phyloP scores from a whole-genome alignment of 2,888 invertebrate genomes.

The Liodrosophila aerea region DNA sequence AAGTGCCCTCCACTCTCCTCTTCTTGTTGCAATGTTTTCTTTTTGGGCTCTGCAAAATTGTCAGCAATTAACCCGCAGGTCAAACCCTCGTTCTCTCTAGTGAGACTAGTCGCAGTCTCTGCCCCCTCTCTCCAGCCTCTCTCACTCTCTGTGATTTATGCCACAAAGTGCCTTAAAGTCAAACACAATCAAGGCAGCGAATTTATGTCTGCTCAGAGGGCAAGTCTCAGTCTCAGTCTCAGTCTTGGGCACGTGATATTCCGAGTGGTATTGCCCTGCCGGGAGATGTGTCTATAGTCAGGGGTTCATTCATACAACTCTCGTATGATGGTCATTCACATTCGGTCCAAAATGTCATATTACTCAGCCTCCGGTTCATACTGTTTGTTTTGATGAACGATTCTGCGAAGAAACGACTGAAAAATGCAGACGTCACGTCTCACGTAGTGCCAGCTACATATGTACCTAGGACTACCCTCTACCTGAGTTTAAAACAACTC shows the following conservation, averaged over 20 bases:
- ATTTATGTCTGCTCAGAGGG: conserved; percentile 43
- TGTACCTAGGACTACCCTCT: neutral
- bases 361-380: conserved; percentile 40
- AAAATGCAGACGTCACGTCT: conserved; percentile 4
- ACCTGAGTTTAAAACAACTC: neutral
- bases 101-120: neutral
- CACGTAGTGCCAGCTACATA: no score
- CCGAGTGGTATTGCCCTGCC: conserved; percentile 27
- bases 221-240: conserved; percentile 8
- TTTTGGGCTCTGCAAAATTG: conserved; percentile 54
- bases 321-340: conserved; percentile 42
- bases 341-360: conserved; percentile 43
- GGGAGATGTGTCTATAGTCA: conserved; percentile 7
- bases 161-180: conserved; percentile 65
- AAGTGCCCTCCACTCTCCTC: conserved; percentile 37
- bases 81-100: conserved; percentile 27
- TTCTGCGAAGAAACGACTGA: conserved; percentile 5
- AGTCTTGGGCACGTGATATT: conserved; percentile 19
- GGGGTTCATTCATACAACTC: conserved; percentile 40
- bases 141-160: conserved; percentile 61
- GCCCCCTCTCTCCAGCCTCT: neutral
- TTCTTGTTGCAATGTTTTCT: neutral
- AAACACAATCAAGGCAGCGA: conserved; percentile 64
- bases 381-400: conserved; percentile 41
- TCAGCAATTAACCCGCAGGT: conserved; percentile 74